Evolutionary conservation across 2,797 vertebrate species (phyloP).

Genomic region (Liasis olivaceus): DNA sequence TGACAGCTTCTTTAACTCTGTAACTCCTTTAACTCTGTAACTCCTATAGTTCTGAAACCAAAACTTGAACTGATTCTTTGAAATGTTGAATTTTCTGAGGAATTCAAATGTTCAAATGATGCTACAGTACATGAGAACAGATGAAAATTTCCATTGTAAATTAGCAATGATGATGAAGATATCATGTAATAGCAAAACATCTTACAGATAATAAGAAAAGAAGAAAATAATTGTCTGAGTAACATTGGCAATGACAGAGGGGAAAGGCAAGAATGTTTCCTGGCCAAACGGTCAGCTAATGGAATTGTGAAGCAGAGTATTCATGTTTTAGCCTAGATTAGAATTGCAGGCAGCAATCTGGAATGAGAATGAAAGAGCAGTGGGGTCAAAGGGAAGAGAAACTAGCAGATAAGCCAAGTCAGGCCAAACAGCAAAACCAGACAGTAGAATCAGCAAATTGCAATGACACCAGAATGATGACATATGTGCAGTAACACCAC

Average conservation of each 20-base stretch:
- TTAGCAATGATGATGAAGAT: slow-evolving; percentile 30
- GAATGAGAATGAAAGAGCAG: neutral
- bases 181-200: slow-evolving; percentile 41
- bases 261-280: neutral
- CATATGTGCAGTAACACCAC: neutral
- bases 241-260: neutral
- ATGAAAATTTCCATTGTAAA: slow-evolving; percentile 41
- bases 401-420: neutral
- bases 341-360: neutral
- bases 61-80: slow-evolving; percentile 4
- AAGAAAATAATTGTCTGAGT: slow-evolving; percentile 55
- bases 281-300: slow-evolving; percentile 8
- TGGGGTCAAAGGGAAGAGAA: too few species aligned
- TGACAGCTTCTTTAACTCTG: neutral
- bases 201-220: slow-evolving; percentile 42
- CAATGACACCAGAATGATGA: neutral
- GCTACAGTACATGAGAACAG: slow-evolving; percentile 9
- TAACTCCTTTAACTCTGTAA: neutral
- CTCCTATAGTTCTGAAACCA: neutral
- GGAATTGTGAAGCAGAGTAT: slow-evolving; percentile 10
- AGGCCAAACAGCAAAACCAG: neutral
- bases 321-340: neutral
- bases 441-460: neutral
- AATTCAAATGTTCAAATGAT: slow-evolving; percentile 36
- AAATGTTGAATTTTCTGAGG: slow-evolving; percentile 30